Evolutionary conservation across 1,140 invertebrate genomes (phyloP), one percentile per base, ranked within the genome.

Genomic region (Caerostris darwini): DNA sequence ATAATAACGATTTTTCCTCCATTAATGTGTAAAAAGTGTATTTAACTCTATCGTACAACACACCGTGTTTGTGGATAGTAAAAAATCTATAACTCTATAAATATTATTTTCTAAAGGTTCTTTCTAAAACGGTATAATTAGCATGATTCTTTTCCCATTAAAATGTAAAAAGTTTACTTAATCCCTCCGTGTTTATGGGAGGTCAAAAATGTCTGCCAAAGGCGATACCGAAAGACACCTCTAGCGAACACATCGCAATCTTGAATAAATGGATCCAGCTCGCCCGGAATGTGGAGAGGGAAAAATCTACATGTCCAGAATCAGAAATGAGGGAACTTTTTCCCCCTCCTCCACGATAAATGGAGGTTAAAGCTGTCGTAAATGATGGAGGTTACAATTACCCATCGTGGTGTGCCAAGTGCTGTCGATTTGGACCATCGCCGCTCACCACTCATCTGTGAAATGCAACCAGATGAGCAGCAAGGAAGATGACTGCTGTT

Each of bases 341-440:
- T 53, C n/a, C 81, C 7, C 81, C 19, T 34, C 59, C 58, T 54
- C 81, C 59, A 57, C 53, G 67, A 94, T 94, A 94, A 94, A 94
- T 94, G 92, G 86, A 94, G 92, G 92, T 94, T 94, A 88, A 94
- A 94, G 92, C 92, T 94, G 92, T 94, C 92, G 92, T 94, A 94
- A 94, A 94, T 94, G 92, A 94, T 94, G 92, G 92, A 94, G 53
- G 92, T 94, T 94, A 94, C 92, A 94, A 94, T 94, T 94, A 94
- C 92, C 61, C 85, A 94, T 59, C 69, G 6, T 17, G 12, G 67
- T 54, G 86, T 77, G 85, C 54, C 3, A 34, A 54, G 12, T 59
- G 86, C 3, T 58, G 89, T 69, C 71, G 90, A 58, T 82, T 83
- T 57, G 17, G 17, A 57, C 59, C 17, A 50, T 50, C 17, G 19